Conservation (phyloP, 2,113 vertebrate genomes). For the Dipodomys merriami region DNA sequence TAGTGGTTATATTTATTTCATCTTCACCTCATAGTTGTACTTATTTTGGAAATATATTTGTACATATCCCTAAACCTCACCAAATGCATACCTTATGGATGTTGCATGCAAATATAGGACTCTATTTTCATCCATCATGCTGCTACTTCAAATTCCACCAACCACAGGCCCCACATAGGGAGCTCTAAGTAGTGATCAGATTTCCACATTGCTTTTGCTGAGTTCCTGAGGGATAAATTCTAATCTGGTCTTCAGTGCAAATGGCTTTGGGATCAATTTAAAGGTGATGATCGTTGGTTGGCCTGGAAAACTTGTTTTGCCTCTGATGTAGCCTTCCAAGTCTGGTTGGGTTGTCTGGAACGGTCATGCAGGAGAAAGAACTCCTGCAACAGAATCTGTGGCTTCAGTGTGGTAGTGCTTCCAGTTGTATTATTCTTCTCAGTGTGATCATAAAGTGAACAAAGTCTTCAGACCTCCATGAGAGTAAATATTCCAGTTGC, state of each 20-base stretch:
- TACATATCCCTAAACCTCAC: not conserved
- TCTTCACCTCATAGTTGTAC: not conserved
- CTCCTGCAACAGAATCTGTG: not conserved
- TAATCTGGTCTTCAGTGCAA: not conserved
- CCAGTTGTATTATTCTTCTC: not conserved
- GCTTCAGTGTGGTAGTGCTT: no score
- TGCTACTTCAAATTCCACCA: not conserved
- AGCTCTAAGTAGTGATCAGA: not conserved
- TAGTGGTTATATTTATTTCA: not conserved
- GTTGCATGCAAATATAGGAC: not conserved
- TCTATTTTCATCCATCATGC: not conserved
- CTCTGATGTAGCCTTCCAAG: not conserved
- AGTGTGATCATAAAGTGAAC: not conserved
- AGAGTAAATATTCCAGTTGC: not conserved
- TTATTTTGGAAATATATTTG: constrained; percentile 30
- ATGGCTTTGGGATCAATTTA: not conserved
- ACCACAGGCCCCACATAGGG: not conserved
- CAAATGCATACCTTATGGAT: not conserved
- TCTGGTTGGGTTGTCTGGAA: not conserved
- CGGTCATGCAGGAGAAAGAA: no score
- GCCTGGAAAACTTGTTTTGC: no score
- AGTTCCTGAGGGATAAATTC: not conserved
- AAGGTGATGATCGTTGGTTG: no score
- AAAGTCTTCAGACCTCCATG: no score
- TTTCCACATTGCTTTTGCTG: not conserved